These are phyloP conservation scores for Remorina albescens DNA, from an alignment of 2,797 vertebrate species.

Conservation along the genomic window DNA sequence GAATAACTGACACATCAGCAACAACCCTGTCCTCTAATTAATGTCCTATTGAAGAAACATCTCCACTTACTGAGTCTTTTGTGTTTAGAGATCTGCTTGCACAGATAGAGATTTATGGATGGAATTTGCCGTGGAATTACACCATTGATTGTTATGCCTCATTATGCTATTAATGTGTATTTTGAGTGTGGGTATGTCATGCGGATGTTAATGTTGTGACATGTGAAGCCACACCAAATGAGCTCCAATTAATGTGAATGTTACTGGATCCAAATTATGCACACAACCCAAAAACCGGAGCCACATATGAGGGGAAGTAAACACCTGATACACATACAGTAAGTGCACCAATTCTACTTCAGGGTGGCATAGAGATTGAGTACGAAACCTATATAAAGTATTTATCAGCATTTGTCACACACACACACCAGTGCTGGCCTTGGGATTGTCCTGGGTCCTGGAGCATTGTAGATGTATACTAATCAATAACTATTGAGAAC, in stretches of 20 bases:
- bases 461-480: conserved; percentile 16
- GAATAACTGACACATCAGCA: conserved; percentile 26
- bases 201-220: background rate
- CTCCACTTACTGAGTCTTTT: background rate
- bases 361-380: background rate
- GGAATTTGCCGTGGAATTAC: background rate
- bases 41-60: background rate
- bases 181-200: background rate
- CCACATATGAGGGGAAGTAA: background rate
- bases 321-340: background rate
- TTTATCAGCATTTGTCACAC: background rate
- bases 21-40: conserved; percentile 19
- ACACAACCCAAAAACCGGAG: background rate
- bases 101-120: background rate
- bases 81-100: background rate
- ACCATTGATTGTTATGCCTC: conserved; percentile 1
- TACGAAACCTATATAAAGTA: background rate
- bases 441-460: conserved; percentile 12
- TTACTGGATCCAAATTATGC: background rate
- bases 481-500: conserved; percentile 54
- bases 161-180: background rate
- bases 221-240: conserved; percentile 1
- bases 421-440: conserved; percentile 7
- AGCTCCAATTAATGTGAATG: background rate
- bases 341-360: background rate